phyloP scores from a whole-genome alignment of 2,888 invertebrate genomes.

The Taenaris catops region DNA sequence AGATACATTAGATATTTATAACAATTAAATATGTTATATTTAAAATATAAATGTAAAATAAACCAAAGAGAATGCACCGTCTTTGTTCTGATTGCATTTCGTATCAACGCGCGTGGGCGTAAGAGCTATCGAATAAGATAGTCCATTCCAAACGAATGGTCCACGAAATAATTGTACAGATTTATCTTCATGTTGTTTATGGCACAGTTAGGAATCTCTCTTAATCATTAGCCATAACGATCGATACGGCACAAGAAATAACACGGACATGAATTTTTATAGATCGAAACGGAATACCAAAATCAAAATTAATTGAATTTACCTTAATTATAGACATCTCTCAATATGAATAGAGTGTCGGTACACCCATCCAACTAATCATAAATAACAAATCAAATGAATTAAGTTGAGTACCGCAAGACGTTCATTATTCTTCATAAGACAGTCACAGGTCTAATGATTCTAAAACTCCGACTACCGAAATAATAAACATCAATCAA shows the following conservation, averaged over 20 bases:
- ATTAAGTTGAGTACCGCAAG: constrained; percentile 72
- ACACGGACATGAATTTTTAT: constrained; percentile 27
- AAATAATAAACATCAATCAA: constrained; percentile 79
- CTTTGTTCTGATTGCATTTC: constrained; percentile 22
- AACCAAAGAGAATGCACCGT: constrained; percentile 3
- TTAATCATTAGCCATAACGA: constrained; percentile 30
- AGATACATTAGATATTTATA: no score
- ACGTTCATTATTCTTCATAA: constrained; percentile 75
- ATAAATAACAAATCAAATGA: constrained; percentile 68
- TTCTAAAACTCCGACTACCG: constrained; percentile 76
- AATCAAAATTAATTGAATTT: constrained; percentile 44
- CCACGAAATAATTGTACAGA: constrained; percentile 52
- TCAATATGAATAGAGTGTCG: constrained; percentile 50
- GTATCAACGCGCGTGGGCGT: constrained; percentile 45
- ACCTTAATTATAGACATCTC: constrained; percentile 40
- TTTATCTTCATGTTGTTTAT: constrained; percentile 49
- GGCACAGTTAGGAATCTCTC: constrained; percentile 34
- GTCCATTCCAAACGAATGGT: constrained; percentile 42
- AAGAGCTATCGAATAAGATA: constrained; percentile 48
- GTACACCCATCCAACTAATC: constrained; percentile 40
- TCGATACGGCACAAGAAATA: constrained; percentile 25
- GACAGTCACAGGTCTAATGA: constrained; percentile 68
- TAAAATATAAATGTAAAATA: no score
- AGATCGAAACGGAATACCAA: constrained; percentile 30
- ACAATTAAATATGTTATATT: no score